Conservation (phyloP, 2,797 vertebrate genomes). For the Oreochromis grahami region DNA sequence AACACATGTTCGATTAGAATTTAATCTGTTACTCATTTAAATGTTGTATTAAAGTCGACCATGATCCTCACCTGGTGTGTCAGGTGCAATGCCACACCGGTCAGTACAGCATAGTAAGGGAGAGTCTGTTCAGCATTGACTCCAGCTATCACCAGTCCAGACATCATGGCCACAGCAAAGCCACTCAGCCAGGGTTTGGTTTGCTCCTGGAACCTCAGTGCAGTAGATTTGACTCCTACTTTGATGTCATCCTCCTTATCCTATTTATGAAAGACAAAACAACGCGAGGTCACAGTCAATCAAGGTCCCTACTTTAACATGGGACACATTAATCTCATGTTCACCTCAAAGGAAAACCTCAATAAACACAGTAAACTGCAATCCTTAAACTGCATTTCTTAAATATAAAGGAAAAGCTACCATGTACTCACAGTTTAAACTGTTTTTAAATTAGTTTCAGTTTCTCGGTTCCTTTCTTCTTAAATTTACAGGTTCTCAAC, state of each 20-base stretch:
- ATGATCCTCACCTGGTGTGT: constrained; percentile 81
- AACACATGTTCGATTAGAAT: neutral
- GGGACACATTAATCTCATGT: neutral
- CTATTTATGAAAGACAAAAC: constrained; percentile 57
- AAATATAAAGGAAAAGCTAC: neutral
- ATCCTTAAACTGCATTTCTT: neutral
- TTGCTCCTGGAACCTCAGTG: constrained; percentile 83
- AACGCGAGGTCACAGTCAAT: neutral
- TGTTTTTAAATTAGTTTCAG: neutral
- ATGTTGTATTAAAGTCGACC: neutral
- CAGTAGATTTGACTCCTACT: constrained; percentile 92
- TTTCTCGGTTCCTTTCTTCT: neutral
- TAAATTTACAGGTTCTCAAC: neutral
- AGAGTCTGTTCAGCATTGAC: constrained; percentile 81
- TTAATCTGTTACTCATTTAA: neutral
- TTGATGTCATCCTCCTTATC: constrained; percentile 90
- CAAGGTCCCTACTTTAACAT: neutral
- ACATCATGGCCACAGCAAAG: constrained; percentile 85
- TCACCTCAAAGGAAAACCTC: neutral
- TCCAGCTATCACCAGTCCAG: constrained; percentile 80
- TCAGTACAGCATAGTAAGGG: constrained; percentile 84
- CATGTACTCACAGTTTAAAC: neutral
- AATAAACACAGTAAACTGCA: neutral
- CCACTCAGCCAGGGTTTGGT: constrained; percentile 90
- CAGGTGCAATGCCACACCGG: constrained; percentile 77